Evolutionary conservation across 1,140 invertebrate genomes (phyloP).

Genomic region (Drosophila triauraria): DNA sequence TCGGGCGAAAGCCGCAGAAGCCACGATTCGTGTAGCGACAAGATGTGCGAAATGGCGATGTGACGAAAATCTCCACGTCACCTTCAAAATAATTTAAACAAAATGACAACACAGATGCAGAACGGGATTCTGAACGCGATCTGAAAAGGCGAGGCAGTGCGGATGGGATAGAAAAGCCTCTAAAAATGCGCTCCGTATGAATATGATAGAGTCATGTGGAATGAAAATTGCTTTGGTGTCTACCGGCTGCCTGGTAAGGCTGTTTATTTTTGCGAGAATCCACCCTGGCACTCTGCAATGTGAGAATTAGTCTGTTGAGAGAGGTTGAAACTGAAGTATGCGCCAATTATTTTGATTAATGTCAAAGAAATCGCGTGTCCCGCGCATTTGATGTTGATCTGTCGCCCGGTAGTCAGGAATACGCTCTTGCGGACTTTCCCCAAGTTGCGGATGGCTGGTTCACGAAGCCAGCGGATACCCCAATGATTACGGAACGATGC

Average conservation of each 20-base stretch:
- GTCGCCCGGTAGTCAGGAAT: conserved; percentile 3
- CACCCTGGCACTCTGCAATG: conserved; percentile 42
- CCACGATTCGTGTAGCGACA: conserved; percentile 43
- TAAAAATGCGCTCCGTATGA: conserved; percentile 38
- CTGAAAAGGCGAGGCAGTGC: background rate
- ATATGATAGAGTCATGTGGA: conserved; percentile 78
- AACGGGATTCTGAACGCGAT: conserved; percentile 5
- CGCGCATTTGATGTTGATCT: conserved; percentile 71
- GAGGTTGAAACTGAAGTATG: conserved; percentile 71
- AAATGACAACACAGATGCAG: conserved; percentile 57
- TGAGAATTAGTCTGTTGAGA: conserved; percentile 79
- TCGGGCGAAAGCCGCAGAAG: conserved; percentile 55
- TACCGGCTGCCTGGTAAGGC: conserved; percentile 6
- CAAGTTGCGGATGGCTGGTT: conserved; percentile 16
- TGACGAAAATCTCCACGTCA: conserved; percentile 78
- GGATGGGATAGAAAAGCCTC: background rate
- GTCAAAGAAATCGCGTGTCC: conserved; percentile 82
- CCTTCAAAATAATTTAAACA: conserved; percentile 78
- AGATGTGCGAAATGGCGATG: conserved; percentile 61
- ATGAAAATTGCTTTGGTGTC: conserved; percentile 51
- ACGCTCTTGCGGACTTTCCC: conserved; percentile 16
- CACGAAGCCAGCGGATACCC: conserved; percentile 53
- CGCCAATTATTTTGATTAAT: conserved; percentile 84
- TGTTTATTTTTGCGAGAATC: conserved; percentile 32
- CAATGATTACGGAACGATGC: conserved; percentile 58